Evolutionary conservation across 2,888 invertebrate genomes (phyloP).

Genomic region (Acrobasis consociella): DNA sequence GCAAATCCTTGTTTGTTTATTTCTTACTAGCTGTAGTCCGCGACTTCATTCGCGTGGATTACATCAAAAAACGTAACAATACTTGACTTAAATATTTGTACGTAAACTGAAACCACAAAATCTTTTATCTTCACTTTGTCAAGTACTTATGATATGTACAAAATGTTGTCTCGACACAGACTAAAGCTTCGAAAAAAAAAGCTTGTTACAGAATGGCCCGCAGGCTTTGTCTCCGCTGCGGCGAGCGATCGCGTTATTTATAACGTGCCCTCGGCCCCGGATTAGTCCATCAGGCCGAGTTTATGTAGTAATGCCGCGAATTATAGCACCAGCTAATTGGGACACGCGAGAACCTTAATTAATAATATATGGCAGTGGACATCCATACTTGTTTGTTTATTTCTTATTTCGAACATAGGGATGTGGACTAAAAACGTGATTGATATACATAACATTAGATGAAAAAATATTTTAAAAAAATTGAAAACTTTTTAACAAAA

Average conservation of each 20-base stretch:
- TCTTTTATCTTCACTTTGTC: background rate
- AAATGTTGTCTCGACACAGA: background rate
- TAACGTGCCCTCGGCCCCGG: constrained; percentile 55
- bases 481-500: too few species aligned
- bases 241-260: constrained; percentile 65
- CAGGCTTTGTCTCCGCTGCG: constrained; percentile 54
- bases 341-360: constrained; percentile 55
- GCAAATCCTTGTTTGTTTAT: background rate
- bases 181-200: background rate
- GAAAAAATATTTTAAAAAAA: too few species aligned
- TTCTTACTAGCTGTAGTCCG: too few species aligned
- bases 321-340: constrained; percentile 66
- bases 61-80: too few species aligned
- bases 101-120: too few species aligned
- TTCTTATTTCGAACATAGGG: too few species aligned
- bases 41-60: too few species aligned
- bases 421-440: too few species aligned
- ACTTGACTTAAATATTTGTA: too few species aligned
- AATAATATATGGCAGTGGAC: constrained; percentile 37
- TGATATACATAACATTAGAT: too few species aligned
- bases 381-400: background rate
- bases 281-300: constrained; percentile 67
- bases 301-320: constrained; percentile 57
- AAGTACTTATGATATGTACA: background rate
- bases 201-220: constrained; percentile 46